A percentile compares a stretch with the other conserved stretches of the same genome.
Evolutionary conservation across 2,797 vertebrate species (phyloP).

Genomic region (Passerculus sandwichensis): DNA sequence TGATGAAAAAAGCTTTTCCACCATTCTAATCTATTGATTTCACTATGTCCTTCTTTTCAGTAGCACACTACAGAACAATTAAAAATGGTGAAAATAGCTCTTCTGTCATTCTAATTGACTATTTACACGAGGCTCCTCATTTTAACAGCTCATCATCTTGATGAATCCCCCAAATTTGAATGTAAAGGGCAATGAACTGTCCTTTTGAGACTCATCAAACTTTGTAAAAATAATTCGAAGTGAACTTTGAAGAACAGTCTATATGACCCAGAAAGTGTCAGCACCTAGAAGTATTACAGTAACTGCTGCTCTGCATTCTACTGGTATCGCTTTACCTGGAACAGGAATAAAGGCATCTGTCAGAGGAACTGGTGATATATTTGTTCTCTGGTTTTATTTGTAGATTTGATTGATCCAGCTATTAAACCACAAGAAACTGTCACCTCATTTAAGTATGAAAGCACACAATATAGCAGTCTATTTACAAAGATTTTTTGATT

Average conservation of each 20-base stretch:
- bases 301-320: background rate
- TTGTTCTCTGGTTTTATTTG: background rate
- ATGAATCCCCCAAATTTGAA: background rate
- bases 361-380: background rate
- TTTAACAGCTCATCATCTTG: background rate
- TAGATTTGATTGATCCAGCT: background rate
- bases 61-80: background rate
- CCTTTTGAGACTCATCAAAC: background rate
- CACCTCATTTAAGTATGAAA: background rate
- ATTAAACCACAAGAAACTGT: background rate
- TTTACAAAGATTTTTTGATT: background rate
- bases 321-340: background rate
- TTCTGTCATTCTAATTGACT: slow-evolving; percentile 6
- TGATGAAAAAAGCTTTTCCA: background rate
- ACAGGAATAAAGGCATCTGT: background rate
- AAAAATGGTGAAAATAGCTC: background rate
- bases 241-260: background rate
- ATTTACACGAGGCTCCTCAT: background rate
- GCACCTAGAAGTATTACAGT: background rate
- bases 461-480: background rate
- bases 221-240: background rate
- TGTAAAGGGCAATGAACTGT: background rate
- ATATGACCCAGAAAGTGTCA: background rate
- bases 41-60: background rate
- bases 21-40: slow-evolving; percentile 16